Conservation (phyloP, 1,140 invertebrate species). For the Calliphora vicina region DNA sequence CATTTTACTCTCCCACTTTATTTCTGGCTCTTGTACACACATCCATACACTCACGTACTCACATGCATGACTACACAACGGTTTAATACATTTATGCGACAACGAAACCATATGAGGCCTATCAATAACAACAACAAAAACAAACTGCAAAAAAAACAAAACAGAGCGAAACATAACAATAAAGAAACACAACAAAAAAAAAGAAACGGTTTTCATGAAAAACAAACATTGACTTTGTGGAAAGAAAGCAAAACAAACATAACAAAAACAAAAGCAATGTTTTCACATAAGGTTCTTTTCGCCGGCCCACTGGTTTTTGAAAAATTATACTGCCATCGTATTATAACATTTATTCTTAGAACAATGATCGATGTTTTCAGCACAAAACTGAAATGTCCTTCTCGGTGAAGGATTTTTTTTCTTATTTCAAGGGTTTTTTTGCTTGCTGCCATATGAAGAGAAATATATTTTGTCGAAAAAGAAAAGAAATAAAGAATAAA, state of each 20-base stretch:
- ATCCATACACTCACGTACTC: background rate
- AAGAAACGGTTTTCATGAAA: background rate
- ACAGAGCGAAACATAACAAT: no score
- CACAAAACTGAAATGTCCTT: background rate
- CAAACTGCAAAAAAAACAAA: background rate
- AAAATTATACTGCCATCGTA: background rate
- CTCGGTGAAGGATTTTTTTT: background rate
- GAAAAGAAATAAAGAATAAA: background rate
- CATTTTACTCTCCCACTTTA: background rate
- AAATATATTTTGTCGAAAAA: background rate
- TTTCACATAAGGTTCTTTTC: background rate
- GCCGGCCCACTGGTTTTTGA: background rate
- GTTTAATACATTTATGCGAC: background rate
- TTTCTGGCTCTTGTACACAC: background rate
- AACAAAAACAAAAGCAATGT: background rate
- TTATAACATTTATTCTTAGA: background rate
- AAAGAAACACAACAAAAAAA: background rate
- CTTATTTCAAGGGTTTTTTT: background rate
- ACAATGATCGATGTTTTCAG: background rate
- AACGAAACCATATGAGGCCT: background rate
- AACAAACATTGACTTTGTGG: background rate
- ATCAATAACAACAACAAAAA: background rate
- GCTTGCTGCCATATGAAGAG: background rate
- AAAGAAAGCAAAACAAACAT: background rate
- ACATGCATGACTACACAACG: background rate